Percentiles rank a stretch among this genome's conserved stretches.
These are phyloP conservation scores for Lasius platythorax DNA, from an alignment of 2,888 invertebrate species.

Conservation along the genomic window DNA sequence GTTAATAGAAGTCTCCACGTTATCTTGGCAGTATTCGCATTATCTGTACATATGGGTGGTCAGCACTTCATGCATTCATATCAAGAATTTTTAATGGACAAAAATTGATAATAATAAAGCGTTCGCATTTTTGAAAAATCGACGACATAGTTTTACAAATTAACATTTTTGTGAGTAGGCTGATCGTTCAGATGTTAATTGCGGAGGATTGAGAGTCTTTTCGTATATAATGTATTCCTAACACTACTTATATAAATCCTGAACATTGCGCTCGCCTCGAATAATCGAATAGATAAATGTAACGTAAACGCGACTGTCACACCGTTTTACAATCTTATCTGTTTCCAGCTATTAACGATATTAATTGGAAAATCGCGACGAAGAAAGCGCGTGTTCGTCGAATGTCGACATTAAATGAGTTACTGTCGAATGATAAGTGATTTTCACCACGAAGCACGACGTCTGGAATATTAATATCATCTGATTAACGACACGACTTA, in stretches of 20 bases:
- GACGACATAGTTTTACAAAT: slow-evolving; percentile 47
- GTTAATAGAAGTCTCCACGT: slow-evolving; percentile 64
- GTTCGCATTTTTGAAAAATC: neutral
- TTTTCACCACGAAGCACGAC: slow-evolving; percentile 37
- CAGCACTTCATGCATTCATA: slow-evolving; percentile 29
- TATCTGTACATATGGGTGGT: slow-evolving; percentile 44
- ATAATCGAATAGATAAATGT: slow-evolving; percentile 26
- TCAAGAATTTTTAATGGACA: slow-evolving; percentile 34
- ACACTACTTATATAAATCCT: slow-evolving; percentile 33
- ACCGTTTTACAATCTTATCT: slow-evolving; percentile 4
- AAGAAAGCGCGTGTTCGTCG: slow-evolving; percentile 25
- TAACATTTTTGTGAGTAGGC: neutral
- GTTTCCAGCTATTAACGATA: slow-evolving; percentile 3
- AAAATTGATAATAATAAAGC: neutral
- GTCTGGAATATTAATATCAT: slow-evolving; percentile 45
- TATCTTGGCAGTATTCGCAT: slow-evolving; percentile 34
- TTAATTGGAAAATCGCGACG: slow-evolving; percentile 40
- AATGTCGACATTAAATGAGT: slow-evolving; percentile 11
- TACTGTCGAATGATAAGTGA: slow-evolving; percentile 39
- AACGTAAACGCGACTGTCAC: slow-evolving; percentile 2
- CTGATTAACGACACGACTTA: slow-evolving; percentile 48
- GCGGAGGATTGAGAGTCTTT: neutral
- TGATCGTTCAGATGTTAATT: neutral
- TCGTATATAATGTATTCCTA: neutral
- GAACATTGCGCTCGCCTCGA: neutral